Base-by-base conservation (phyloP, 2,888 invertebrate genomes). In the Tetragonisca angustula region DNA sequence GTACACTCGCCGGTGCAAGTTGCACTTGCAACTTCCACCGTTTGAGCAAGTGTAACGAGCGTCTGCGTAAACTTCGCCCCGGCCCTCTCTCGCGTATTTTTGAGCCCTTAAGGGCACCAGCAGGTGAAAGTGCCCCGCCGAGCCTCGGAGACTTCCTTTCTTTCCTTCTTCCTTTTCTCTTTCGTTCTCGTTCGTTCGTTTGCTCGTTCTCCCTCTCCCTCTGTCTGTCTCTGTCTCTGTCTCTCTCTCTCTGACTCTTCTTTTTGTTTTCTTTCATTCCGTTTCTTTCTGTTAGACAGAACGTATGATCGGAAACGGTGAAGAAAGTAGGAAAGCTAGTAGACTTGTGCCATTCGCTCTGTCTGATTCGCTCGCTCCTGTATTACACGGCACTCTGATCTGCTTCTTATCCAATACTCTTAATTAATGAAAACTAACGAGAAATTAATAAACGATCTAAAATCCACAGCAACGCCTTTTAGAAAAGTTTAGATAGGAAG, bases 41-140 rank as follows among this genome's bases (percentile, higher is more conserved):
- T 73, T 71, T 49, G 50, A 50, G 27, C 59, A 56, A 62, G 71
- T 62, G 64, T 79, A 73, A 79, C 72, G 19, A 67, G 70, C 61
- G 52, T 71, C 54, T 69, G 67, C 62, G 62, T 71, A 64, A 59
- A 59, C 62, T 17, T 69, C 9, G 43, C 61, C 36, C 24, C 19
- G 27, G 24, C 13, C 50, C 49, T 69, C 49, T 69, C 54, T 43
- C 64, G 24, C 54, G 70, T 68, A 75, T 59, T 52, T 65, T 67
- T 67, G 68, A 78, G 72, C 84, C 86, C 84, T 88, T 87, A 87
- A 89, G 87, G 88, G 87, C 32, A 32, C 83, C 65, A 84, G 86
- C 88, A 88, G 88, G 88, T 86, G 87, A 85, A 85, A 88, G 84
- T 88, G 88, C 84, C 76, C 86, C 85, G 79, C 62, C 85, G 74